Base-by-base conservation (phyloP, 2,797 vertebrate species). In the Pseudotriccus pelzelni region DNA sequence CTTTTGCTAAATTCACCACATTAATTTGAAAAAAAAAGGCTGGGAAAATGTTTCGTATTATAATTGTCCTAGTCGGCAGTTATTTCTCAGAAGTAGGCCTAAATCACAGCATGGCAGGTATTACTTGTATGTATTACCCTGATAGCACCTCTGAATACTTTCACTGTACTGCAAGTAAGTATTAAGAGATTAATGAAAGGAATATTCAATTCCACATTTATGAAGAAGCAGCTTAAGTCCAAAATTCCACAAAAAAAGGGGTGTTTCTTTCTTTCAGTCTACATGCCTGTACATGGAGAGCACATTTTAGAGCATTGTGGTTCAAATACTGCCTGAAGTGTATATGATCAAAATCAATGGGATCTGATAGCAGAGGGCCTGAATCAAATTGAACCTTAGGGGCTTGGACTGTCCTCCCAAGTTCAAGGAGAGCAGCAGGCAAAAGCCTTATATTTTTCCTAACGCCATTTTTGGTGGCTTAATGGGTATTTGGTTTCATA, bases 201-300 rank as follows among this genome's bases (percentile, higher is more conserved):
- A 72, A 39, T 44, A 67, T 24, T 44, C 82, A 75, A 79, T 46
- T 43, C 22, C 21, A 58, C 28, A 16, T 22, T 41, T 41, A 28
- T 32, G 30, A 70, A 53, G 27, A 16, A 58, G 28, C 10, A 82
- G 28, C 12, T 75, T 22, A 85, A 79, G 34, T 9, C 23, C 27
- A 79, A 63, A 82, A 63, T 46, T 41, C 8, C 28, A 21, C 53
- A 13, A 56, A 34, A 34, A 64, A 23, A 2, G 3, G 22, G 27
- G 1, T 37, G 0, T 3, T 36, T 50, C n/a, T 43, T 25, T 19
- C 2, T 12, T 53, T 67, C n/a, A 30, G 8, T 21, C 20, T 32
- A 9, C 3, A 8, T 41, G 41, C 4, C 41, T 64, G 49, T 36
- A 10, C 34, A 60, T 1, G 8, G 11, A 36, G 37, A 25, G 37